phyloP scores from a whole-genome alignment of 2,888 invertebrate species.

The Nebria brevicollis region DNA sequence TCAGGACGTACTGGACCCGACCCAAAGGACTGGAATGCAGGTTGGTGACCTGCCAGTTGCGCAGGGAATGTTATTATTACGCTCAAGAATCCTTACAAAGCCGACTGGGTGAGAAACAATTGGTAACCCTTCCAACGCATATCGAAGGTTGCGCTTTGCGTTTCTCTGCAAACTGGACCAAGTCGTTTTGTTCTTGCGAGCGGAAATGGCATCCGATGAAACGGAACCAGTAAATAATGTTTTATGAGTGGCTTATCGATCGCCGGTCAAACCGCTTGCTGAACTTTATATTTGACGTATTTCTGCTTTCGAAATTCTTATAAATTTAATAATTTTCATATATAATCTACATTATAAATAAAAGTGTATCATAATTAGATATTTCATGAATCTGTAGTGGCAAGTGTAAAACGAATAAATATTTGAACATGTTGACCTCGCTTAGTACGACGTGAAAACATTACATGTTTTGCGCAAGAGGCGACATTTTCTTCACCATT shows the following conservation, averaged over 20 bases:
- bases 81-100: not conserved
- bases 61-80: constrained; percentile 13
- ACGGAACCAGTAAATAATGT: constrained; percentile 32
- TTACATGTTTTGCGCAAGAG: not conserved
- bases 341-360: too few relatives aligned
- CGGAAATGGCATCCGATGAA: constrained; percentile 23
- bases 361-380: too few relatives aligned
- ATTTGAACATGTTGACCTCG: not conserved
- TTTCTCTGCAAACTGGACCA: not conserved
- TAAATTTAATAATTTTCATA: too few relatives aligned
- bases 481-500: constrained; percentile 23
- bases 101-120: constrained; percentile 1
- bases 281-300: not conserved
- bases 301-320: not conserved
- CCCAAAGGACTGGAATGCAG: not conserved
- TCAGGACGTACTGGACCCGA: not conserved
- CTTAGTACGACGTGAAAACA: not conserved
- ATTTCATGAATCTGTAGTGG: too few relatives aligned
- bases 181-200: not conserved
- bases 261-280: constrained; percentile 9
- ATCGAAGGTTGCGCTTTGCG: not conserved
- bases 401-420: not conserved
- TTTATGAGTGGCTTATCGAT: constrained; percentile 42
- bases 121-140: not conserved
- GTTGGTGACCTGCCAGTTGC: constrained; percentile 4